A percentile compares a stretch with the other conserved stretches of the same genome.
These are phyloP conservation scores for Beroe forskalii DNA, from an alignment of 37 sponge, comb jelly and placozoan species.

Conservation along the genomic window DNA sequence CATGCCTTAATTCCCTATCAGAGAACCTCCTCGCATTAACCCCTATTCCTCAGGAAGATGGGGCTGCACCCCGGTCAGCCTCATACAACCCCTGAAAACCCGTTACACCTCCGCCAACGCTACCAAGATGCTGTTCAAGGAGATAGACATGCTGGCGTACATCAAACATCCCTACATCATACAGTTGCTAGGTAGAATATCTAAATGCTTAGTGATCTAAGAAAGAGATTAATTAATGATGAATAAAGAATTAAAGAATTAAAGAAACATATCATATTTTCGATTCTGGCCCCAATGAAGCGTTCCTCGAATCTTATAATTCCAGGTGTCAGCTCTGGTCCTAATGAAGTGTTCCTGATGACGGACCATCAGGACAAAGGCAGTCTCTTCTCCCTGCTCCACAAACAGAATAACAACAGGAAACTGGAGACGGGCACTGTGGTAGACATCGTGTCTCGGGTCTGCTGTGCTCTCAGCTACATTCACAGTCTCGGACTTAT, in stretches of 20 bases:
- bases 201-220: no score
- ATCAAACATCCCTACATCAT: constrained; percentile 36
- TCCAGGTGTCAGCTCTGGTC: constrained; percentile 34
- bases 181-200: constrained; percentile 54
- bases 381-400: background rate
- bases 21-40: no score
- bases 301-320: no score
- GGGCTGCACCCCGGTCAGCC: constrained; percentile 12
- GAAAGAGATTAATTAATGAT: no score
- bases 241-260: no score
- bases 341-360: background rate
- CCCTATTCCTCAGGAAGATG: constrained; percentile 60
- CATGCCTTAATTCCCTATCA: no score
- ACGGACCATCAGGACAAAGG: background rate
- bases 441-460: background rate
- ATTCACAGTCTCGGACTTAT: background rate
- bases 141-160: background rate
- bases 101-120: background rate
- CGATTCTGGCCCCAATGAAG: no score
- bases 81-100: background rate
- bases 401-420: background rate
- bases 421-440: background rate
- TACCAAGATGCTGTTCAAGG: background rate
- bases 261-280: no score
- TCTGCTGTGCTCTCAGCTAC: constrained; percentile 36